These are phyloP conservation scores for Lampris megalopsis DNA, from an alignment of 2,113 vertebrate genomes.

Conservation along the genomic window DNA sequence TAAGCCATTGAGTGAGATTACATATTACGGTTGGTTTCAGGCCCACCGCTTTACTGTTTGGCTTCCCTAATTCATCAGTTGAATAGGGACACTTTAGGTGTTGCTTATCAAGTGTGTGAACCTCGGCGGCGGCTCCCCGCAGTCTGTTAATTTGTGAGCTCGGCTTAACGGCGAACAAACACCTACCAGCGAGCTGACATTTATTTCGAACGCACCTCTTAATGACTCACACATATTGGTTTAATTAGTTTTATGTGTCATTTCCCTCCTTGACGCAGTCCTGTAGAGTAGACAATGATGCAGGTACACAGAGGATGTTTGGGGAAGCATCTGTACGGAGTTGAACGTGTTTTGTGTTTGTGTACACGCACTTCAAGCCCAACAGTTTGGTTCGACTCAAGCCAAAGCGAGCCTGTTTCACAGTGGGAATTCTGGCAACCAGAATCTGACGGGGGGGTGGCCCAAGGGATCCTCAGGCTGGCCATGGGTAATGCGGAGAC, in stretches of 20 bases:
- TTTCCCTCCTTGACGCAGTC: not conserved
- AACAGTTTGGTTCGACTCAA: constrained; percentile 34
- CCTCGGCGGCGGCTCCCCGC: not conserved
- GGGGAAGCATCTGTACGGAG: constrained; percentile 15
- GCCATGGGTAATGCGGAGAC: constrained; percentile 36
- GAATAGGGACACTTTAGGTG: not conserved
- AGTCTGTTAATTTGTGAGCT: not conserved
- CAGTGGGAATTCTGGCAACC: constrained; percentile 42
- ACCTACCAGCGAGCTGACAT: not conserved
- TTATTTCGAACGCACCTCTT: not conserved
- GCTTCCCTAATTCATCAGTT: not conserved
- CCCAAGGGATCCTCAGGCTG: constrained; percentile 18
- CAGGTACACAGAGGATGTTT: not conserved
- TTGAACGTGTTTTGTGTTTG: not conserved
- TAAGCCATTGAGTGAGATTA: not conserved
- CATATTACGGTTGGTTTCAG: not conserved
- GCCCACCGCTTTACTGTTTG: not conserved
- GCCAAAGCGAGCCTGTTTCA: constrained; percentile 39
- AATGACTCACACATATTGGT: not conserved
- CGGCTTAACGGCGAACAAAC: not conserved
- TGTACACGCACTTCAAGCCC: constrained; percentile 30
- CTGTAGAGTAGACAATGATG: not conserved
- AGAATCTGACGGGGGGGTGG: constrained; percentile 28
- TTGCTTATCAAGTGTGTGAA: not conserved
- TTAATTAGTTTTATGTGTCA: not conserved